A percentile compares a stretch with the other conserved stretches of the same genome.
Evolutionary conservation across 2,113 vertebrate genomes (phyloP).

Genomic region (Bungarus multicinctus): DNA sequence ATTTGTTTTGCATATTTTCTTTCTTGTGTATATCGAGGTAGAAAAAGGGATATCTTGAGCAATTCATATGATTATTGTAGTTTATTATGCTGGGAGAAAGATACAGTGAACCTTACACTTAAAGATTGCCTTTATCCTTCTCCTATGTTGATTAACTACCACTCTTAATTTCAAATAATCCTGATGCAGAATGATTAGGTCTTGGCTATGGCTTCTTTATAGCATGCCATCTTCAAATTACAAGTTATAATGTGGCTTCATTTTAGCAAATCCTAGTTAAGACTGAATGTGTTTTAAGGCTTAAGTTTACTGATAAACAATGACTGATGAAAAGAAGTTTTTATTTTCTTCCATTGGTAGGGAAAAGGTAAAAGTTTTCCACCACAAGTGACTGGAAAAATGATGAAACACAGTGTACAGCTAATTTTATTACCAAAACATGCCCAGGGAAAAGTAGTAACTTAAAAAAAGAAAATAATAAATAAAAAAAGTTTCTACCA

Average conservation of each 20-base stretch:
- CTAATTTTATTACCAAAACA: not conserved
- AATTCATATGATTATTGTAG: not conserved
- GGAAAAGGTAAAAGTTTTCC: not conserved
- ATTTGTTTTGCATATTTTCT: not conserved
- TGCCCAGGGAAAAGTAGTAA: not conserved
- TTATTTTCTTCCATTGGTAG: not conserved
- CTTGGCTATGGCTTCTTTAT: not conserved
- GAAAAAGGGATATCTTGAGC: not conserved
- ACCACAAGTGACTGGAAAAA: not conserved
- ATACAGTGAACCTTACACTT: not conserved
- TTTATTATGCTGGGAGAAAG: not conserved
- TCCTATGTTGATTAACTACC: not conserved
- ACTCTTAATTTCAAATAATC: not conserved
- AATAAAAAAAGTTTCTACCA: not conserved
- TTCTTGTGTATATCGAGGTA: not conserved
- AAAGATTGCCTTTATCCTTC: not conserved
- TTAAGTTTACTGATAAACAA: not conserved
- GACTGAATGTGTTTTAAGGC: not conserved
- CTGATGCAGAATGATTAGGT: not conserved
- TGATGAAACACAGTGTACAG: not conserved
- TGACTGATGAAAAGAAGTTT: not conserved
- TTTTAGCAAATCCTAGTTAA: not conserved
- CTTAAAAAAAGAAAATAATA: not conserved
- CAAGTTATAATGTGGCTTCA: not conserved
- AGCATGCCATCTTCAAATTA: not conserved